Percentiles rank a stretch among this genome's conserved stretches.
Evolutionary conservation across 2,797 vertebrate genomes (phyloP).

Genomic region (Melanotaenia nigrans): DNA sequence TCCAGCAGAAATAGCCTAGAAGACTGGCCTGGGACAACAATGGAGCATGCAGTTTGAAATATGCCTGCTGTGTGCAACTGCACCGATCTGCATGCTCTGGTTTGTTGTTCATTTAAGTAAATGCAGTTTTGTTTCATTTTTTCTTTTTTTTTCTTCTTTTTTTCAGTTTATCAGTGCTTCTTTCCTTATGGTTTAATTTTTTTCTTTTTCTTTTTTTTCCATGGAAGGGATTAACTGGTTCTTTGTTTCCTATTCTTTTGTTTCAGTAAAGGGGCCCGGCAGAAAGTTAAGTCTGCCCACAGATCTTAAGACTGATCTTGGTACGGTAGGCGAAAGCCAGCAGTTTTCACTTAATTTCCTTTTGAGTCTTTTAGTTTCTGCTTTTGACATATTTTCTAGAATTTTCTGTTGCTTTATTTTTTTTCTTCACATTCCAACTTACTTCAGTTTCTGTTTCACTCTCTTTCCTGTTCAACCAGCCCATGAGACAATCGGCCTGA

Average conservation of each 20-base stretch:
- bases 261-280: constrained; percentile 99
- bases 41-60: constrained; percentile 65
- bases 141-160: neutral
- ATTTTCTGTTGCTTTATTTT: constrained; percentile 61
- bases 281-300: constrained; percentile 99
- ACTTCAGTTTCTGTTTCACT: constrained; percentile 66
- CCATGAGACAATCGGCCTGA: constrained; percentile 66
- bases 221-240: constrained; percentile 83
- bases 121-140: constrained; percentile 42
- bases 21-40: constrained; percentile 66
- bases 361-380: constrained; percentile 69
- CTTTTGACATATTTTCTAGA: constrained; percentile 62
- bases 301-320: constrained; percentile 99
- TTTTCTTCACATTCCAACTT: constrained; percentile 41
- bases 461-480: constrained; percentile 64
- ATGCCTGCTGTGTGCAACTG: constrained; percentile 67
- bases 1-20: constrained; percentile 18
- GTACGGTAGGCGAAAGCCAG: constrained; percentile 98
- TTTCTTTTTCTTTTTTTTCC: constrained; percentile 39
- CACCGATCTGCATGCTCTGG: constrained; percentile 72
- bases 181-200: constrained; percentile 44
- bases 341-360: constrained; percentile 83
- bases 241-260: constrained; percentile 93
- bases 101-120: constrained; percentile 51
- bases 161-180: constrained; percentile 39